These are phyloP conservation scores for Cenopis cana DNA, from an alignment of 2,888 invertebrate genomes.

Conservation along the genomic window DNA sequence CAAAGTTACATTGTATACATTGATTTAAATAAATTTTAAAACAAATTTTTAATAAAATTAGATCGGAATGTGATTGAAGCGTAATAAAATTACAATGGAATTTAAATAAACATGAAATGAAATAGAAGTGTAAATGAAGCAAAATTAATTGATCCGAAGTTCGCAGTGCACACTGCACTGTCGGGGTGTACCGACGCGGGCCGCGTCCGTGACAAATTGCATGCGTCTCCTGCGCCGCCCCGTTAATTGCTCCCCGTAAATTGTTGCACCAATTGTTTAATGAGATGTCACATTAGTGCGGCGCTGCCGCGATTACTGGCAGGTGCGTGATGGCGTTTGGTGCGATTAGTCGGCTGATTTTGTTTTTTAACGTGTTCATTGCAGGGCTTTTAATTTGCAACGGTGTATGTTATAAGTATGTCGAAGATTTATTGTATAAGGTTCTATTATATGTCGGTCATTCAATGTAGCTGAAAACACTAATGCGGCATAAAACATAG, in stretches of 20 bases:
- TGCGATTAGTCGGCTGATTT: constrained; percentile 11
- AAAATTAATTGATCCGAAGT: not conserved
- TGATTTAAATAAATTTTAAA: too few relatives aligned
- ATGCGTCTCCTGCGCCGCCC: constrained; percentile 63
- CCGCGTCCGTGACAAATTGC: constrained; percentile 67
- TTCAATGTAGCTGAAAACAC: too few relatives aligned
- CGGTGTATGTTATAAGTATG: too few relatives aligned
- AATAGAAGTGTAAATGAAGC: too few relatives aligned
- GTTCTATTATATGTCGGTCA: too few relatives aligned
- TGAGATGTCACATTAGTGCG: constrained; percentile 55
- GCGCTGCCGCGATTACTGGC: constrained; percentile 38
- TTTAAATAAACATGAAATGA: too few relatives aligned
- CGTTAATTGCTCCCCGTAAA: constrained; percentile 70
- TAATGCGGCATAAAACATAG: too few relatives aligned
- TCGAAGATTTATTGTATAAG: too few relatives aligned
- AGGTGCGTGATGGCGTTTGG: constrained; percentile 16
- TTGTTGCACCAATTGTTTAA: constrained; percentile 66
- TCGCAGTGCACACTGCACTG: constrained; percentile 23
- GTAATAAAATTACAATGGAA: too few relatives aligned
- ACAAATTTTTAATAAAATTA: not conserved
- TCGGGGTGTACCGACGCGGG: constrained; percentile 32
- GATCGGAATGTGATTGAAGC: not conserved
- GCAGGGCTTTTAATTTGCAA: not conserved
- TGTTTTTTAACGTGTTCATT: not conserved
- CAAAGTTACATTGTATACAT: too few relatives aligned